Evolutionary conservation across 2,113 vertebrate species (phyloP), one percentile per base, ranked within the genome.

Genomic region (Gavia stellata): DNA sequence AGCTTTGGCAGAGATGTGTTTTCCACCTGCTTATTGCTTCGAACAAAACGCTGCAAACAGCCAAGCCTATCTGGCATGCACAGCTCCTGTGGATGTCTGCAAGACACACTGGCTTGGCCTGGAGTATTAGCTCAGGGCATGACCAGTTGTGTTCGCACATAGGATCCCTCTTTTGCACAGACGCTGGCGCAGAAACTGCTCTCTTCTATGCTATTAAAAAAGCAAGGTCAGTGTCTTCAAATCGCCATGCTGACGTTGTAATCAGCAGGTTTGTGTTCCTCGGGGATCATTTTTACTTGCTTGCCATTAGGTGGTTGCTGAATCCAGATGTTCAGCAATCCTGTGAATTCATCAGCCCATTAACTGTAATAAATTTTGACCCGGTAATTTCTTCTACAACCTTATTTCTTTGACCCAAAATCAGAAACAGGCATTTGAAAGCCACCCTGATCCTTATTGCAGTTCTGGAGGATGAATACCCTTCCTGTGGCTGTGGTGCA

Each of bases 61-160:
- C 47, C 17, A 5, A 49, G 49, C 23, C 52, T 25, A 3, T 5
- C 63, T 44, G 55, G 72, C 21, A 6, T 3, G 28, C 73, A 4
- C 34, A 17, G 58, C 42, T 55, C 58, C 45, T 6, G 0, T 6
- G 80, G 62, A 4, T 36, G 17, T 12, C 36, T 56, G 33, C 56
- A 26, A 8, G 66, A 26, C 52, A 44, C 3, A 0, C 8, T 7
- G 18, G 3, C n/a, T 34, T 36, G 63, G 34, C 53, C 67, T 36
- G 2, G 0, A 38, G 34, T 0, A 0, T 19, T 24, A 12, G 10
- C 42, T 25, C 0, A 0, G 40, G 15, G n/a, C 0, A 0, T 26
- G 62, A 68, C 52, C 36, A 2, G 61, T 10, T 38, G 38, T 50
- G 65, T 23, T 68, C 5, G 0, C 20, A n/a, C 14, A 2, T 3